Conservation (phyloP, 2,797 vertebrate species). For the Leptatherina wallacei region DNA sequence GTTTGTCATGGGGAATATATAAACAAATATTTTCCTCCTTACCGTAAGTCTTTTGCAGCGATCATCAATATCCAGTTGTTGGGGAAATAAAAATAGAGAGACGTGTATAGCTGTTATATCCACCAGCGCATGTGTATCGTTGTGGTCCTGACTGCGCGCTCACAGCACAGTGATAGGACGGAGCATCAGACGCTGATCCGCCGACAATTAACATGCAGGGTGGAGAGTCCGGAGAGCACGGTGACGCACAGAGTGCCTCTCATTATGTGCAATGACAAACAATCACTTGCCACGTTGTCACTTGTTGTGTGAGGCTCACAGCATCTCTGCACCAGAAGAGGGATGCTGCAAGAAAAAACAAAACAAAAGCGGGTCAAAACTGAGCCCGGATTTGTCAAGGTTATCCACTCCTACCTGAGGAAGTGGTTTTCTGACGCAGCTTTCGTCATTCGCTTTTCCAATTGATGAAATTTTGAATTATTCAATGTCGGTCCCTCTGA, state of each 20-base stretch:
- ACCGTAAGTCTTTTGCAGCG: conserved; percentile 51
- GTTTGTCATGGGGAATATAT: not conserved
- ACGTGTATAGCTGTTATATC: conserved; percentile 22
- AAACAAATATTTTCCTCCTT: conserved; percentile 42
- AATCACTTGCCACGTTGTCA: conserved; percentile 29
- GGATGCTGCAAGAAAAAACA: not conserved
- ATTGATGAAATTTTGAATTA: conserved; percentile 40
- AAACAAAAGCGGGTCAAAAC: not conserved
- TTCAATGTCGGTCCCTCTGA: not conserved
- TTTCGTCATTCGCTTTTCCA: conserved; percentile 41
- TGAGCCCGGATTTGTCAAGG: conserved; percentile 59
- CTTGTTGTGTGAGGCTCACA: conserved; percentile 36
- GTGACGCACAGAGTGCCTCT: conserved; percentile 69
- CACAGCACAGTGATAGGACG: conserved; percentile 65
- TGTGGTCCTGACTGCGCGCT: conserved; percentile 52
- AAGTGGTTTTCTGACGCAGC: conserved; percentile 57
- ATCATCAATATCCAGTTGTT: conserved; percentile 30
- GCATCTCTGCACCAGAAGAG: not conserved
- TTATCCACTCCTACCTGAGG: conserved; percentile 70
- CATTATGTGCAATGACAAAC: conserved; percentile 19
- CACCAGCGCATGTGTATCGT: conserved; percentile 30
- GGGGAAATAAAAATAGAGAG: conserved; percentile 12
- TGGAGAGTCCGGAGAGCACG: conserved; percentile 60
- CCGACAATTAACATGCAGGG: conserved; percentile 62
- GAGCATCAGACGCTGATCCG: conserved; percentile 72